Evolutionary conservation across 35 echinoderm and acorn worm genomes (phyloP).

Genomic region (Ptychodera flava): DNA sequence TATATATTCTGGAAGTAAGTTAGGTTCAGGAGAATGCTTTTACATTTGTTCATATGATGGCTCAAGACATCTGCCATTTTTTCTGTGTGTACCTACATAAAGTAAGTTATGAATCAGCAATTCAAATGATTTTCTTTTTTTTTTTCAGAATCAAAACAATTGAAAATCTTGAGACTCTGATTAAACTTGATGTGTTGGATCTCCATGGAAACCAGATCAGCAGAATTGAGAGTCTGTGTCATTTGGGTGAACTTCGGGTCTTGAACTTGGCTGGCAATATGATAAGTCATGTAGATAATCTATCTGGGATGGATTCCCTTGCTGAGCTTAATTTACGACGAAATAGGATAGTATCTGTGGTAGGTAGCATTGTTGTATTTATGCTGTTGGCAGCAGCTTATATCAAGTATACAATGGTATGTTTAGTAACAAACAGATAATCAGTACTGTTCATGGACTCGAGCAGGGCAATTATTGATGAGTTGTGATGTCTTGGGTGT

Average conservation of each 20-base stretch:
- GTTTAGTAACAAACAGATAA: too few relatives aligned
- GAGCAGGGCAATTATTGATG: neutral
- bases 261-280: slow-evolving; percentile 90
- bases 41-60: too few relatives aligned
- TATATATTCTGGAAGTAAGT: too few relatives aligned
- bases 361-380: slow-evolving; percentile 15
- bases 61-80: too few relatives aligned
- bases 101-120: too few relatives aligned
- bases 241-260: slow-evolving; percentile 77
- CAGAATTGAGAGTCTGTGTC: slow-evolving; percentile 70
- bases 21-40: too few relatives aligned
- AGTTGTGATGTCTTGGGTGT: too few relatives aligned
- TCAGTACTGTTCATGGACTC: too few relatives aligned
- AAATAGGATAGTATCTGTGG: slow-evolving; percentile 85
- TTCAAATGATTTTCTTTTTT: too few relatives aligned
- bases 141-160: slow-evolving; percentile 76
- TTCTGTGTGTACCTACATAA: too few relatives aligned
- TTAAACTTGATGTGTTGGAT: slow-evolving; percentile 90
- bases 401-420: too few relatives aligned
- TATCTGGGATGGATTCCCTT: slow-evolving; percentile 81
- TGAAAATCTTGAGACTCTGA: slow-evolving; percentile 60
- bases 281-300: slow-evolving; percentile 55
- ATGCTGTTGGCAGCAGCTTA: neutral
- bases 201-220: slow-evolving; percentile 98
- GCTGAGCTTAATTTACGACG: slow-evolving; percentile 84